Base-by-base conservation (phyloP, 2,888 invertebrate genomes). In the Arctia plantaginis region DNA sequence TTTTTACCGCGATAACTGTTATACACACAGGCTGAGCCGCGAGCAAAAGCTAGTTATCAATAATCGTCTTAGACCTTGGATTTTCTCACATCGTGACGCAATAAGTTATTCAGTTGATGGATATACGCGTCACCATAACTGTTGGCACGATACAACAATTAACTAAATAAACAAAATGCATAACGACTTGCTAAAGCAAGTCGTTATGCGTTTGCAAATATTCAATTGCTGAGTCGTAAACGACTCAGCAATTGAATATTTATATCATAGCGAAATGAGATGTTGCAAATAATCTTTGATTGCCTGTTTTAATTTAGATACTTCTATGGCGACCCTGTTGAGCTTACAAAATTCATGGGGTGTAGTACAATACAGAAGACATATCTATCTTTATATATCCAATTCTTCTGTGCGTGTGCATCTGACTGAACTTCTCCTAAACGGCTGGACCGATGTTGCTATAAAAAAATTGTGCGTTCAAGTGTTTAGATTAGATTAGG, bases 121-220 rank as follows among this genome's bases (percentile, higher is more conserved):
- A 1, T 30, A 18, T 62, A 30, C 30, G 15, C 7, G 7, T 30
- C 1, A 30, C 30, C 6, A 30, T 30, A 62, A 30, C 30, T 18
- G 30, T 18, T 62, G 18, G 6, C 62, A 15, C 7, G 12, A 35
- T 69, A 35, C 30, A 70, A 70, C 62, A 64, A 70, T 64, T 59
- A 59, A 39, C 51, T 39, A 70, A 33, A 44, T 44, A 62, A 71
- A 66, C 51, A 66, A 71, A 66, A 66, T 39, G 51, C 39, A 66
- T 55, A 66, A 39, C 35, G 65, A 39, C 65, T 66, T 44, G n/a
- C n/a, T n/a, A n/a, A n/a, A n/a, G n/a, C n/a, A n/a, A n/a, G n/a
- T n/a, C n/a, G n/a, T n/a, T n/a, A n/a, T n/a, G n/a, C n/a, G n/a
- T n/a, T n/a, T n/a, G n/a, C n/a, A n/a, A n/a, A n/a, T n/a, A n/a